Evolutionary conservation across 2,113 vertebrate genomes (phyloP).

Genomic region (Salvelinus sp.): DNA sequence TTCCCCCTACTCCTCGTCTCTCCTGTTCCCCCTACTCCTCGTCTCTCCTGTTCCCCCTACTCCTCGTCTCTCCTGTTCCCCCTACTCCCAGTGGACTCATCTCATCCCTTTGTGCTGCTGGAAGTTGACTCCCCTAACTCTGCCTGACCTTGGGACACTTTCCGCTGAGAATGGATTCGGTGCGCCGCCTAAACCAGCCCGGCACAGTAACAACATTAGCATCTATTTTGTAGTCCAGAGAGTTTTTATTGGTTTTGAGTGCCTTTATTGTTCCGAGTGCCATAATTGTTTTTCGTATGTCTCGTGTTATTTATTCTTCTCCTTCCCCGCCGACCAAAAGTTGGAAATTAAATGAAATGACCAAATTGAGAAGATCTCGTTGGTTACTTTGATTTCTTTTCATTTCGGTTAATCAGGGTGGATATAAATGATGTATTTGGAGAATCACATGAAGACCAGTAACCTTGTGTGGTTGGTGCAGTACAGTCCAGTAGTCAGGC

Average conservation of each 20-base stretch:
- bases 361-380: neutral
- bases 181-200: constrained; percentile 17
- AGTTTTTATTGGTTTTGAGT: constrained; percentile 36
- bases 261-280: constrained; percentile 33
- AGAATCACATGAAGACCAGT: neutral
- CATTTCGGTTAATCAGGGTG: neutral
- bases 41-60: neutral
- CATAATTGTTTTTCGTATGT: constrained; percentile 22
- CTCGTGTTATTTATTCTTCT: neutral
- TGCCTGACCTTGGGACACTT: constrained; percentile 2
- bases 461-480: neutral
- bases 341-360: constrained; percentile 6
- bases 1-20: neutral
- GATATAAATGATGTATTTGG: neutral
- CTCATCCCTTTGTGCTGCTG: neutral
- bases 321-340: constrained; percentile 1
- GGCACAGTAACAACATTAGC: constrained; percentile 32
- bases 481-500: neutral
- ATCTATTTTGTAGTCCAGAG: constrained; percentile 45
- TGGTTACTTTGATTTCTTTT: neutral
- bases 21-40: neutral
- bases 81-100: constrained; percentile 2
- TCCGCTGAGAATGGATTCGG: constrained; percentile 26
- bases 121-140: neutral
- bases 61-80: neutral